Evolutionary conservation across 2,888 invertebrate species (phyloP).

Genomic region (Aspidiotus destructor): DNA sequence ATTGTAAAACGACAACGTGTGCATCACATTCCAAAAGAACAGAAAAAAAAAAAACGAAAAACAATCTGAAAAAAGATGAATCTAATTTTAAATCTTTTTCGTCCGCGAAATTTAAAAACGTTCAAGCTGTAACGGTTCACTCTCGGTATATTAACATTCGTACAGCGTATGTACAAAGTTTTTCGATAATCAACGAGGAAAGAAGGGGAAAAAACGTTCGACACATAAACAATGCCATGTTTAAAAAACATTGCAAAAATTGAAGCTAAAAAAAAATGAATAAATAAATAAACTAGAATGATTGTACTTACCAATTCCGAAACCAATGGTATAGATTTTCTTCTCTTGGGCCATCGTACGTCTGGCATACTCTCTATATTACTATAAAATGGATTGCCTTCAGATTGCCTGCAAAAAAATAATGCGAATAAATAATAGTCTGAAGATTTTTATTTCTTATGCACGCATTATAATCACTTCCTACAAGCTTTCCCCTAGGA

Average conservation of each 20-base stretch:
- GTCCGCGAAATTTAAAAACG: not conserved
- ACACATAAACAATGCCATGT: slow-evolving; percentile 27
- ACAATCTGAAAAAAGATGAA: not conserved
- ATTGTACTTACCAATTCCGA: slow-evolving; percentile 88
- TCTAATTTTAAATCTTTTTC: slow-evolving; percentile 2
- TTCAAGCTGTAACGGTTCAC: not conserved
- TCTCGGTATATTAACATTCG: slow-evolving; percentile 2
- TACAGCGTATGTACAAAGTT: slow-evolving; percentile 6
- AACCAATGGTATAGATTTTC: slow-evolving; percentile 95
- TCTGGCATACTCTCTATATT: slow-evolving; percentile 99
- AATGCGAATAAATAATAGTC: too few species aligned
- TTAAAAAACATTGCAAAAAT: slow-evolving; percentile 19
- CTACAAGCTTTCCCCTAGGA: too few species aligned
- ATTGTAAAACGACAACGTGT: not conserved
- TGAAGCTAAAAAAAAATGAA: slow-evolving; percentile 9
- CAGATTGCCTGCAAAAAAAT: slow-evolving; percentile 54
- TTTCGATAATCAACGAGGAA: not conserved
- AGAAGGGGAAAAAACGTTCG: not conserved
- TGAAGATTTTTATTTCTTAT: too few species aligned
- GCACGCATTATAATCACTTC: too few species aligned
- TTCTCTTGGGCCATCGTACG: slow-evolving; percentile 69
- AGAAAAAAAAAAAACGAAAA: not conserved
- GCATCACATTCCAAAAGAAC: not conserved
- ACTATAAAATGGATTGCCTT: slow-evolving; percentile 98
- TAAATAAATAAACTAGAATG: too few species aligned